A percentile compares a stretch with the other conserved stretches of the same genome.
These are phyloP conservation scores for Virgularia gustaviana DNA, from an alignment of 92 coral and sea anemone genomes.

Conservation along the genomic window DNA sequence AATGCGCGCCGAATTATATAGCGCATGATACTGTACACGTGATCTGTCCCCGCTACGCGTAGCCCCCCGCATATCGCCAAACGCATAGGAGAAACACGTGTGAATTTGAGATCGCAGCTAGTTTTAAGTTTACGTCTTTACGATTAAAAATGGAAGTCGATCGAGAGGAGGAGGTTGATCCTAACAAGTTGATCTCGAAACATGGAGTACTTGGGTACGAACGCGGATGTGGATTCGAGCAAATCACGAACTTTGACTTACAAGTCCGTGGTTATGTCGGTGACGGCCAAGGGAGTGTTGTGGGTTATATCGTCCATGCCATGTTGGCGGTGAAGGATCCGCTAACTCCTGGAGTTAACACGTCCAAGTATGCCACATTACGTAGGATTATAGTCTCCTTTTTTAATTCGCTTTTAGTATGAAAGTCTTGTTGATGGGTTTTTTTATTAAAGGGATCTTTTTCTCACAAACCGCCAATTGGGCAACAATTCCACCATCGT, in stretches of 20 bases:
- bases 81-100: too few relatives aligned
- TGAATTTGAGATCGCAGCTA: too few relatives aligned
- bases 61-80: too few relatives aligned
- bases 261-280: conserved; percentile 33
- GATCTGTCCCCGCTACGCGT: conserved; percentile 44
- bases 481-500: conserved; percentile 49
- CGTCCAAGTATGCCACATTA: neutral
- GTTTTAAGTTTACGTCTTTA: too few relatives aligned
- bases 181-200: conserved; percentile 16
- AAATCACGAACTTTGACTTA: conserved; percentile 28
- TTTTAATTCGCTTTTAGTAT: too few relatives aligned
- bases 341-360: neutral
- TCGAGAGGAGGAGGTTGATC: conserved; percentile 31
- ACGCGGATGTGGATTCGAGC: conserved; percentile 28
- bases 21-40: too few relatives aligned
- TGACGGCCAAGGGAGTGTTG: conserved; percentile 24
- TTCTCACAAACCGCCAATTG: conserved; percentile 45
- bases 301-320: conserved; percentile 18
- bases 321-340: conserved; percentile 23
- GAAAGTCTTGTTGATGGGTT: neutral
- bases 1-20: too few relatives aligned
- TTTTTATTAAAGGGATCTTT: conserved; percentile 1
- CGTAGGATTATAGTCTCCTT: too few relatives aligned
- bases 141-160: too few relatives aligned
- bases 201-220: conserved; percentile 14